Conservation (phyloP, 2,888 invertebrate species). For the Ichneumon xanthorius region DNA sequence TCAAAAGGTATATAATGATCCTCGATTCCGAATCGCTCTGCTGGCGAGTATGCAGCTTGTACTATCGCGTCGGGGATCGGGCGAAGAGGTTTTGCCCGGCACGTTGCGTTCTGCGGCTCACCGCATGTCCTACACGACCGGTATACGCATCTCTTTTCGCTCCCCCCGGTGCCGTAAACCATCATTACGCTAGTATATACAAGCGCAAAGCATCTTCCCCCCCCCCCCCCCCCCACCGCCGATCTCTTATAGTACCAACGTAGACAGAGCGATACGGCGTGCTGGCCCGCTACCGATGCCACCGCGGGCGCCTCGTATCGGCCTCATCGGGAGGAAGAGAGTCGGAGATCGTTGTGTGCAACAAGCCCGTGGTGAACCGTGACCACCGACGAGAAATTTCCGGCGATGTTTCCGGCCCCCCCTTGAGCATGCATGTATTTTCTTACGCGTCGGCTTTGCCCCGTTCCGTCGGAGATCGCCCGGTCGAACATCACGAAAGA, state of each 20-base stretch:
- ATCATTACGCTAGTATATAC: constrained; percentile 81
- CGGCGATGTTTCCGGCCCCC: constrained; percentile 76
- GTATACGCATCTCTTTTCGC: constrained; percentile 74
- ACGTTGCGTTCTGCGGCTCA: constrained; percentile 82
- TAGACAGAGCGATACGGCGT: constrained; percentile 45
- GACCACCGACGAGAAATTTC: constrained; percentile 80
- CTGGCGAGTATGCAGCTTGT: constrained; percentile 48
- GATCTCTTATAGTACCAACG: constrained; percentile 44
- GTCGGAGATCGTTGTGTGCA: constrained; percentile 2
- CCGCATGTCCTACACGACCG: constrained; percentile 84
- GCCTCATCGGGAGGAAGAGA: constrained; percentile 28
- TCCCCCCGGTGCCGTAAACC: constrained; percentile 76
- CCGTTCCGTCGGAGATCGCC: constrained; percentile 53
- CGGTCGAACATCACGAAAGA: constrained; percentile 21
- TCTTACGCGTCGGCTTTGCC: constrained; percentile 28
- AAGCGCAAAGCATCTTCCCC: constrained; percentile 70
- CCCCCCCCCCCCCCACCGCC: constrained; percentile 23
- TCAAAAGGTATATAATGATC: constrained; percentile 53
- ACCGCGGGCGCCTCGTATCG: constrained; percentile 51
- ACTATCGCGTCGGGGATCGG: constrained; percentile 52
- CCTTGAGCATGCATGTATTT: constrained; percentile 37
- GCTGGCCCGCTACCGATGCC: constrained; percentile 51
- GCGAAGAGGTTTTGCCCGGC: constrained; percentile 76
- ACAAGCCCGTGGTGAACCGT: constrained; percentile 73
- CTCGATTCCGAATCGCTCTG: constrained; percentile 59